These are phyloP conservation scores for Poeciliopsis presidionis DNA, from an alignment of 2,797 vertebrate species.

Conservation along the genomic window DNA sequence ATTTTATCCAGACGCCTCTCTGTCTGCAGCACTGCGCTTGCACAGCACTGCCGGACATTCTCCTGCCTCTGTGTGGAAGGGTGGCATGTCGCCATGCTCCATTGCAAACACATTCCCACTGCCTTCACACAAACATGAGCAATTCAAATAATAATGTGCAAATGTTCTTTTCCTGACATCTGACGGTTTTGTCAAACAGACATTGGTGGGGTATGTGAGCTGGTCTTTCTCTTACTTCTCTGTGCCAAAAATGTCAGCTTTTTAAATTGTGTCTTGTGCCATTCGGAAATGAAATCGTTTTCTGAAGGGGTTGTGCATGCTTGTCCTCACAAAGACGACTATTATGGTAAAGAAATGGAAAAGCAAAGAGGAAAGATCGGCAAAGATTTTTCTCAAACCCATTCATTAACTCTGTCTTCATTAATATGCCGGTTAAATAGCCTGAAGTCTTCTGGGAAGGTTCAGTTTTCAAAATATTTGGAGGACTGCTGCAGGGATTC, in stretches of 20 bases:
- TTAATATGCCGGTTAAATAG: slow-evolving; percentile 13
- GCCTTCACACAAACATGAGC: slow-evolving; percentile 17
- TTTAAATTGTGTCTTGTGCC: slow-evolving; percentile 47
- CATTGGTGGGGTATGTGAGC: slow-evolving; percentile 6
- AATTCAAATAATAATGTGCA: slow-evolving; percentile 12
- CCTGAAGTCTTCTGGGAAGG: slow-evolving; percentile 6
- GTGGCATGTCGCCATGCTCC: slow-evolving; percentile 17
- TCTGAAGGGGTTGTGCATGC: slow-evolving; percentile 24
- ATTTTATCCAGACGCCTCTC: slow-evolving; percentile 80
- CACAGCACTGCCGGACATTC: slow-evolving; percentile 69
- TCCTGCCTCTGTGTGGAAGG: slow-evolving; percentile 34
- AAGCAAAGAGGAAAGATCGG: slow-evolving; percentile 5
- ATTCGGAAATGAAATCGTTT: slow-evolving; percentile 38
- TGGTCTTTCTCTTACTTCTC: slow-evolving; percentile 30
- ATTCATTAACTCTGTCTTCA: background rate
- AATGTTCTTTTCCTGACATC: slow-evolving; percentile 19
- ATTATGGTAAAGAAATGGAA: background rate
- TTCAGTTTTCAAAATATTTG: background rate
- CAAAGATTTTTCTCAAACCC: background rate
- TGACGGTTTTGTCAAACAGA: slow-evolving; percentile 30
- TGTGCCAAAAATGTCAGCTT: slow-evolving; percentile 46
- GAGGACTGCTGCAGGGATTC: slow-evolving; percentile 5
- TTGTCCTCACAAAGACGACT: slow-evolving; percentile 18
- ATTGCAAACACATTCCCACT: slow-evolving; percentile 10
- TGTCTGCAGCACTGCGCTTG: slow-evolving; percentile 76